A percentile compares a stretch with the other conserved stretches of the same genome.
Conservation (phyloP, 2,113 vertebrate genomes). For the Dolichallabes microphthalmus region DNA sequence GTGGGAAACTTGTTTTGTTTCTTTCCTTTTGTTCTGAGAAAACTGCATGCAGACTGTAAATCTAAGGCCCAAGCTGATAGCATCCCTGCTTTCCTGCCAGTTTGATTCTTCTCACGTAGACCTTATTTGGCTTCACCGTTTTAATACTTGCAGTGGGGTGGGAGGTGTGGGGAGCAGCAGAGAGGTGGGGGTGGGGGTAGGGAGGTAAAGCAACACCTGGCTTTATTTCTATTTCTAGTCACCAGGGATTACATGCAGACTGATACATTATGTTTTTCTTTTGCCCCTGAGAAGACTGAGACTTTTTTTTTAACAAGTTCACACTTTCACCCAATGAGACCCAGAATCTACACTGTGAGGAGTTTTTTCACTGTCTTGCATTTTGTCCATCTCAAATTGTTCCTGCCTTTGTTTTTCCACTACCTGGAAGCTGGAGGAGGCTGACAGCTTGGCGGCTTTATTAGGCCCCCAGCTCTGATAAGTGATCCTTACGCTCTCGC, state of each 20-base stretch:
- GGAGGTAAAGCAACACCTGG: constrained; percentile 32
- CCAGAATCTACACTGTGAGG: constrained; percentile 17
- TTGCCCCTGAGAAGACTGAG: constrained; percentile 41
- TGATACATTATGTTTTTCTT: constrained; percentile 48
- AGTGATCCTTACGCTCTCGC: constrained; percentile 16
- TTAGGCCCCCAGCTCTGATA: constrained; percentile 47
- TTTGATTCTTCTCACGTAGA: constrained; percentile 4
- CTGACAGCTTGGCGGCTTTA: constrained; percentile 46
- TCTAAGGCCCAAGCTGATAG: constrained; percentile 21
- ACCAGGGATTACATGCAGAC: constrained; percentile 42
- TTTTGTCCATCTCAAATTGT: constrained; percentile 51
- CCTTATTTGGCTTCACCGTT: background rate
- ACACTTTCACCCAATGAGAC: constrained; percentile 29
- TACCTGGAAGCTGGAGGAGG: constrained; percentile 41
- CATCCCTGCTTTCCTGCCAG: constrained; percentile 28
- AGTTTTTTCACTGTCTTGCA: background rate
- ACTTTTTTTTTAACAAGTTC: constrained; percentile 39
- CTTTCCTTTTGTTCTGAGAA: constrained; percentile 26
- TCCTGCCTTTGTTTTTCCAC: constrained; percentile 50
- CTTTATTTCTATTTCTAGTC: constrained; percentile 42
- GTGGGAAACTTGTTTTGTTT: constrained; percentile 30
- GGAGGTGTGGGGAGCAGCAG: background rate
- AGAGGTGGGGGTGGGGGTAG: background rate
- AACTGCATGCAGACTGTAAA: constrained; percentile 38
- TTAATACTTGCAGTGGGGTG: background rate